Evolutionary conservation across 2,113 vertebrate species (phyloP).

Genomic region (Charina bottae): DNA sequence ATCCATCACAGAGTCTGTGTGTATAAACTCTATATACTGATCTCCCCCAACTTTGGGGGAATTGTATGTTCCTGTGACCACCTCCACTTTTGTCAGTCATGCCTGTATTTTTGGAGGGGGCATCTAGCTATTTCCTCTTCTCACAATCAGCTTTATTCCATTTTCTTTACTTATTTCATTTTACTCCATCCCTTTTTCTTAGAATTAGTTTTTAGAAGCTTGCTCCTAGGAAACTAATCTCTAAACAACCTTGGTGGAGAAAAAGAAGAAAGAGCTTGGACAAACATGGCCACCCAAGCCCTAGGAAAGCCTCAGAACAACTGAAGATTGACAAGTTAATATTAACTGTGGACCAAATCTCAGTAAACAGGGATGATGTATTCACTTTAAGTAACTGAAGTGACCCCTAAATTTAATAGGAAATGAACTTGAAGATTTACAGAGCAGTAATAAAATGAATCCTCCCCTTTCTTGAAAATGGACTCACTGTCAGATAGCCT

Average conservation of each 20-base stretch:
- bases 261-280: neutral
- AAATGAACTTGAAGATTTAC: neutral
- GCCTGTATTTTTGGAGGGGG: neutral
- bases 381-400: neutral
- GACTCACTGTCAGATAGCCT: neutral
- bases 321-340: neutral
- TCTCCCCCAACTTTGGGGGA: neutral
- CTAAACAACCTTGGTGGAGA: neutral
- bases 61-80: neutral
- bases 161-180: neutral
- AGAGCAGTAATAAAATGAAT: neutral
- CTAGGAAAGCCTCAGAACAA: neutral
- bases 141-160: neutral
- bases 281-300: neutral
- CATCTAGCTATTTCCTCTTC: neutral
- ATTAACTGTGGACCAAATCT: neutral
- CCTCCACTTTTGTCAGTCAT: neutral
- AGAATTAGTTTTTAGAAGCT: neutral
- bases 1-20: neutral
- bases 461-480: neutral
- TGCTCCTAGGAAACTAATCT: neutral
- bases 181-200: neutral
- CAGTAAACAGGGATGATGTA: neutral
- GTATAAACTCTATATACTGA: neutral
- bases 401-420: neutral